These are phyloP conservation scores for Leucoraja erinaceus DNA, from an alignment of 2,113 vertebrate genomes.

Conservation along the genomic window DNA sequence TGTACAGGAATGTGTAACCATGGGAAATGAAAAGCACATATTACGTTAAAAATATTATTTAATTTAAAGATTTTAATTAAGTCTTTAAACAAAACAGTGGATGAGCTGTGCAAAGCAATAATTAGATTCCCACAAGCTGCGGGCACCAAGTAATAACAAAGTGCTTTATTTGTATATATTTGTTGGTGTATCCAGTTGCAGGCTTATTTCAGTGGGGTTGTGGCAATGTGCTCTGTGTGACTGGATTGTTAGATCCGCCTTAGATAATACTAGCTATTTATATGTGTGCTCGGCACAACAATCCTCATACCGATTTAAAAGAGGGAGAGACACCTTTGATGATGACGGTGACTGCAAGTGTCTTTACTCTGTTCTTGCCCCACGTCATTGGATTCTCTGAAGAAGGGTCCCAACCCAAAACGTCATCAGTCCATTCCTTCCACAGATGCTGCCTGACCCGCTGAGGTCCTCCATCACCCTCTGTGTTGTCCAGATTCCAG, in stretches of 20 bases:
- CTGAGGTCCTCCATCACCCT: no score
- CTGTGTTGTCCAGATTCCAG: no score
- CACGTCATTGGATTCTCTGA: not conserved
- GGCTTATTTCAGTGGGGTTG: constrained; percentile 11
- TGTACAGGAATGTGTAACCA: not conserved
- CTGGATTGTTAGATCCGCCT: constrained; percentile 12
- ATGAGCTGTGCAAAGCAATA: not conserved
- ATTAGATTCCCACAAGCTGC: constrained; percentile 25
- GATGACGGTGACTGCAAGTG: not conserved
- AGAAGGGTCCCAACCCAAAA: no score
- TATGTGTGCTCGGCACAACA: not conserved
- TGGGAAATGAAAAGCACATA: constrained; percentile 3
- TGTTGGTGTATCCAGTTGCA: not conserved
- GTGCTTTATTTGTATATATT: not conserved
- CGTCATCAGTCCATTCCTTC: no score
- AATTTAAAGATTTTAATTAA: not conserved
- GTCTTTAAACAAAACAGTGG: constrained; percentile 2
- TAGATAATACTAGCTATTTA: not conserved
- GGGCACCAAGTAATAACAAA: not conserved
- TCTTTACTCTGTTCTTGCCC: not conserved
- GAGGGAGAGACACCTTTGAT: not conserved
- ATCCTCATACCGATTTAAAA: not conserved
- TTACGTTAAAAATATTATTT: not conserved
- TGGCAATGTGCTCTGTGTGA: not conserved
- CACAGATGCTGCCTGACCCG: no score